Base-by-base conservation (phyloP, 2,797 vertebrate genomes). In the Sebastes matsubarae region DNA sequence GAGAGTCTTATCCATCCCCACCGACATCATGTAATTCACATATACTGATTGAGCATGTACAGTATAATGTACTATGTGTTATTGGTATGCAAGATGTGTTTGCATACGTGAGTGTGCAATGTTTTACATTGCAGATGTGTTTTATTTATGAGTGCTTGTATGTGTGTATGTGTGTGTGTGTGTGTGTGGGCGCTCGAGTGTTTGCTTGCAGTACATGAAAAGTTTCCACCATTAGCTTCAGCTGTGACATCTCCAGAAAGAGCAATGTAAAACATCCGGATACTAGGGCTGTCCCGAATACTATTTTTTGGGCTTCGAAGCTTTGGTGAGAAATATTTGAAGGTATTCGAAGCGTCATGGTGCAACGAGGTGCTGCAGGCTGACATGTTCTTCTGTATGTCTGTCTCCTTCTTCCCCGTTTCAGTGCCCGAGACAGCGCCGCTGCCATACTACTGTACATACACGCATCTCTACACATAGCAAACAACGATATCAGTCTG, bases 61-160 rank as follows among this genome's bases (percentile, higher is more conserved):
- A 22, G n/a, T 22, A 10, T 11, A 46, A 64, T 57, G 24, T 63
- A 20, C 3, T 2, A 25, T 7, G 2, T 22, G 27, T 50, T 68
- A 27, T 73, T 27, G 11, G 32, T 67, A 55, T 67, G 24, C 42
- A 22, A 30, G 20, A 57, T 12, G 30, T 57, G 22, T 72, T 75
- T 61, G 22, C 24, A 46, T 67, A 34, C 60, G 22, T 29, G 3
- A 69, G 18, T 72, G 69, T 27, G 25, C 25, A 27, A 3, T 72
- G 57, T 58, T 65, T 82, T 34, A 52, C 55, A 27, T 36, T 77
- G 42, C 27, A 64, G 59, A 59, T 54, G 61, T 67, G 27, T 57
- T 82, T 74, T 74, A 80, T 76, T 83, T n/a, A 66, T 75, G 61
- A 54, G n/a, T 20, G 32, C 36, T 73, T 29, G 32, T 30, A 3